phyloP scores from a whole-genome alignment of 2,797 vertebrate species.

The Clarias platycephalus region DNA sequence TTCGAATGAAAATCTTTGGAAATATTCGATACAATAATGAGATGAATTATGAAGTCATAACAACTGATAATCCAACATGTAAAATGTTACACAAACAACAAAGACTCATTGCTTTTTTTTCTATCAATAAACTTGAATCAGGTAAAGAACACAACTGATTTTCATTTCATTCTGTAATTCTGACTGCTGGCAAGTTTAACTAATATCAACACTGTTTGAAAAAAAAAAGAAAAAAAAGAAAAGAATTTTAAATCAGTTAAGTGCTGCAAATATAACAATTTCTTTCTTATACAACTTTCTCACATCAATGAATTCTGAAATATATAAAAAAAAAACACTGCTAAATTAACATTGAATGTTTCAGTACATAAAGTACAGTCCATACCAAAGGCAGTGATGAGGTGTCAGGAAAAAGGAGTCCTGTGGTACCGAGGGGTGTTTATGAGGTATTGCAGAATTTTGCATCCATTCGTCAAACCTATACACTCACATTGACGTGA shows the following conservation, averaged over 20 bases:
- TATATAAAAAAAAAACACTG: slow-evolving; percentile 3
- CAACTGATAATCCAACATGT: slow-evolving; percentile 21
- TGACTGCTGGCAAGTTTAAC: slow-evolving; percentile 26
- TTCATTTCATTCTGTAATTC: slow-evolving; percentile 45
- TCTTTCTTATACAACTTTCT: background rate
- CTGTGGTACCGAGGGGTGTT: slow-evolving; percentile 41
- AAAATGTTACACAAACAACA: slow-evolving; percentile 32
- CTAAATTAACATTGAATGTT: slow-evolving; percentile 33
- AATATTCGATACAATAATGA: slow-evolving; percentile 54
- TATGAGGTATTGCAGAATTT: slow-evolving; percentile 48
- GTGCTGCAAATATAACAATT: slow-evolving; percentile 47
- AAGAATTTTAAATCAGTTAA: slow-evolving; percentile 41
- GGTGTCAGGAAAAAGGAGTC: slow-evolving; percentile 36
- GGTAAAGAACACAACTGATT: slow-evolving; percentile 48
- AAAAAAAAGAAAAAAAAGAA: slow-evolving; percentile 1
- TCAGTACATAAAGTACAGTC: slow-evolving; percentile 38
- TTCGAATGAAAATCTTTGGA: slow-evolving; percentile 59
- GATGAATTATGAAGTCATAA: slow-evolving; percentile 53
- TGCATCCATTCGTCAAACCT: slow-evolving; percentile 41
- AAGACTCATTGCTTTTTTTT: slow-evolving; percentile 29
- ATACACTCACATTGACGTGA: slow-evolving; percentile 35
- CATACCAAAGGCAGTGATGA: slow-evolving; percentile 29
- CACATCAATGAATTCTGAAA: slow-evolving; percentile 9
- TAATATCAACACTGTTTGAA: slow-evolving; percentile 43
- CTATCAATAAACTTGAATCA: slow-evolving; percentile 23